Evolutionary conservation across 1,140 invertebrate species (phyloP), one percentile per base, ranked within the genome.

Genomic region (Drosophila sucinea): DNA sequence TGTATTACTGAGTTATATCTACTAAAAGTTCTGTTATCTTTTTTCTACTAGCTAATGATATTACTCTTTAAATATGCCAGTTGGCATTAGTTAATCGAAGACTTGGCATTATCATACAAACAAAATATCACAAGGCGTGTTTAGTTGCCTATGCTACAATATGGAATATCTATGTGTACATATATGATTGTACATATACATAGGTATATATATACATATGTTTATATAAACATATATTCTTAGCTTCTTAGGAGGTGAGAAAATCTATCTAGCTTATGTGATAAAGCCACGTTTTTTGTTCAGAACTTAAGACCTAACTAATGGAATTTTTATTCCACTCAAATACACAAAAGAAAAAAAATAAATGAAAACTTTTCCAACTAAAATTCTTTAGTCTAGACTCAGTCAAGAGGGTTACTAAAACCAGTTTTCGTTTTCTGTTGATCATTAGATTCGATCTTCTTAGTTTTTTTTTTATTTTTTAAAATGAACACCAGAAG

Each of bases 51-150:
- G 8, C 32, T 25, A 58, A 38, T 51, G 32, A 70, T 67, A 67
- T 73, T 67, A 66, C 71, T 81, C 83, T 80, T 84, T 77, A 64
- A 68, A 71, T 73, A 84, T 84, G 70, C 23, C 81, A 77, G 60
- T 66, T 64, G 67, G 57, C 70, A 73, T 69, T 55, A 44, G 7
- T 51, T 51, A 27, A 51, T 51, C 44, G 23, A 63, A 77, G 69
- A 3, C 70, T 67, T 69, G 47, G 67, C 69, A 86, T 86, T 79
- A 86, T 87, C 79, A 81, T 38, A 70, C 51, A 56, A 41, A 29
- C 35, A 25, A 60, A 11, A 41, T 7, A 3, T 10, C 35, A 44
- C 25, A 41, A 27, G 25, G 38, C 17, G 40, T 35, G 32, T 67
- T 60, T 55, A 40, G 27, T 38, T 67, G 27, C 44, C 3, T 55